These are phyloP conservation scores for Phlogophora meticulosa DNA, from an alignment of 2,888 invertebrate species.

Conservation along the genomic window DNA sequence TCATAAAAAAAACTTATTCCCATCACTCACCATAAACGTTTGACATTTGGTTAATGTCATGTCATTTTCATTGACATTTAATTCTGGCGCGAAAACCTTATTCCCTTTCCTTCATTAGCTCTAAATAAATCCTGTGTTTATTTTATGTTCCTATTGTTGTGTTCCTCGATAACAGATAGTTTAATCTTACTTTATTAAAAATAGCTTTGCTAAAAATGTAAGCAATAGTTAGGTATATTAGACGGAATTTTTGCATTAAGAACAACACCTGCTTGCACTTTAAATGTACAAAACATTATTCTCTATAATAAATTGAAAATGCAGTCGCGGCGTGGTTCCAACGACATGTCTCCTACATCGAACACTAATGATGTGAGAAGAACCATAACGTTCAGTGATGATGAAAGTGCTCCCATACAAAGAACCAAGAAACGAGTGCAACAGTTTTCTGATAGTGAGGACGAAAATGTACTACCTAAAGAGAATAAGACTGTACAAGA, in stretches of 20 bases:
- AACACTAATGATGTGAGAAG: constrained; percentile 8
- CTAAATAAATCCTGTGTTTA: no score
- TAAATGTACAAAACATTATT: neutral
- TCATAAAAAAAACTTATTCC: no score
- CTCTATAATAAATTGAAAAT: constrained; percentile 5
- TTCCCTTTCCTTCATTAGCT: no score
- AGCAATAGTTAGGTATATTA: no score
- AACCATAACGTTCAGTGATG: constrained; percentile 60
- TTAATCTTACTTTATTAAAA: no score
- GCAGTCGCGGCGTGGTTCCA: constrained; percentile 16
- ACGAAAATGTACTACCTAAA: constrained; percentile 54
- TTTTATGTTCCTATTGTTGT: no score
- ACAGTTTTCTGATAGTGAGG: constrained; percentile 78
- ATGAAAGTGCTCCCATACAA: constrained; percentile 63
- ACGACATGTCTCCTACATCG: constrained; percentile 18
- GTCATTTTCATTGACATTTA: no score
- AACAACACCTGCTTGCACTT: neutral
- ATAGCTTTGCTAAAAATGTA: no score
- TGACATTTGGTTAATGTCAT: no score
- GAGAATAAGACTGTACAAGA: constrained; percentile 7
- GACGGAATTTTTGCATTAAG: neutral
- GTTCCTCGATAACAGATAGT: no score
- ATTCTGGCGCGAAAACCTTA: no score
- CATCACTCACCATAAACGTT: no score
- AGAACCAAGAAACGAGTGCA: constrained; percentile 71